Evolutionary conservation across 2,797 vertebrate genomes (phyloP).

Genomic region (Sandelia bainsii): DNA sequence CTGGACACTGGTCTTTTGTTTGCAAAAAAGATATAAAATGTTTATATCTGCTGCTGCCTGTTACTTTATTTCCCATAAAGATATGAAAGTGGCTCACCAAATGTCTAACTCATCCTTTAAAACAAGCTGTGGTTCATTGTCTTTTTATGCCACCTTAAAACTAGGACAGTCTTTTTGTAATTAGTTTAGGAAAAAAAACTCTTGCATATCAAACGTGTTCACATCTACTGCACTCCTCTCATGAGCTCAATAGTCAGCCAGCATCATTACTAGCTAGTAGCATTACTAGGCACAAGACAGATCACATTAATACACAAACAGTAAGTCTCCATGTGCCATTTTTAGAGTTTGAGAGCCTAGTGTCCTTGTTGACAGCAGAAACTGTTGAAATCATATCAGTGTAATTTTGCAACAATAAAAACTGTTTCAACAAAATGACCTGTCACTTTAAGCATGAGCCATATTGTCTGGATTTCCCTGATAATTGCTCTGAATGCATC

Average conservation of each 20-base stretch:
- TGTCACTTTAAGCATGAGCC: slow-evolving; percentile 39
- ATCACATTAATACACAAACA: slow-evolving; percentile 29
- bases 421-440: slow-evolving; percentile 38
- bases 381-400: slow-evolving; percentile 19
- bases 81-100: background rate
- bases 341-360: background rate
- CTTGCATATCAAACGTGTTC: slow-evolving; percentile 39
- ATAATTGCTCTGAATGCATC: slow-evolving; percentile 61
- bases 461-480: slow-evolving; percentile 50
- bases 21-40: background rate
- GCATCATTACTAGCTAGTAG: slow-evolving; percentile 24
- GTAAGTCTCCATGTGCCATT: slow-evolving; percentile 7
- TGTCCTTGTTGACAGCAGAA: slow-evolving; percentile 7
- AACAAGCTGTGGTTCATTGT: slow-evolving; percentile 16
- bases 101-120: slow-evolving; percentile 16
- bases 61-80: background rate
- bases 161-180: slow-evolving; percentile 49
- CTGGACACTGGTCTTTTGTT: slow-evolving; percentile 3
- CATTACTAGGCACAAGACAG: slow-evolving; percentile 23
- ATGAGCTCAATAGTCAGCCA: slow-evolving; percentile 26
- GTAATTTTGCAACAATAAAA: slow-evolving; percentile 40
- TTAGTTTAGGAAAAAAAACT: slow-evolving; percentile 32
- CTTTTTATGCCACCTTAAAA: slow-evolving; percentile 54
- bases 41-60: background rate
- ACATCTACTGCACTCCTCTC: background rate